Percentiles rank a stretch among this genome's conserved stretches.
phyloP scores from a whole-genome alignment of 2,888 invertebrate species.

The Tetramorium bicarinatum region DNA sequence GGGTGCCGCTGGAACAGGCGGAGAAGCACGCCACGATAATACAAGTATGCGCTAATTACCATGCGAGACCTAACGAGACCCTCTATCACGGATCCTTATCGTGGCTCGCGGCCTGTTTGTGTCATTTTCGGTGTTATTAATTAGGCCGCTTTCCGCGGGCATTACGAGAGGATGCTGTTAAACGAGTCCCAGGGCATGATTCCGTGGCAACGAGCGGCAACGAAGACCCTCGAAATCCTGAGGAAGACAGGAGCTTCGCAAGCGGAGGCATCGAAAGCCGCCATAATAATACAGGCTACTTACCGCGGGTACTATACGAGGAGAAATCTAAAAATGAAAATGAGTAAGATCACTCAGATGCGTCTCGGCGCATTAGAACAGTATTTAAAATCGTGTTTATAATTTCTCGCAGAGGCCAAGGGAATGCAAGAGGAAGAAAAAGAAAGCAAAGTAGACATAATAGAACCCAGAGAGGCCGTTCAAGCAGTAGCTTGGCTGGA shows the following conservation, averaged over 20 bases:
- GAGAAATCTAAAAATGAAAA: slow-evolving; percentile 71
- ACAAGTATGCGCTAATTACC: slow-evolving; percentile 75
- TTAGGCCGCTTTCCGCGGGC: slow-evolving; percentile 81
- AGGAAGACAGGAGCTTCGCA: slow-evolving; percentile 78
- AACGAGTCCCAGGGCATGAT: slow-evolving; percentile 78
- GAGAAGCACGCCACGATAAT: slow-evolving; percentile 79
- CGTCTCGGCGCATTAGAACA: neutral
- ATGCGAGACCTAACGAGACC: neutral
- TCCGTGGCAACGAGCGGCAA: slow-evolving; percentile 81
- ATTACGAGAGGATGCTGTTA: slow-evolving; percentile 79
- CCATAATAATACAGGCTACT: slow-evolving; percentile 78
- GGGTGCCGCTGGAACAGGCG: slow-evolving; percentile 72
- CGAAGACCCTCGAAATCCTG: slow-evolving; percentile 80
- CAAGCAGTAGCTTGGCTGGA: slow-evolving; percentile 80
- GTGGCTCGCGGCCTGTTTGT: slow-evolving; percentile 1
- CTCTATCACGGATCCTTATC: neutral
- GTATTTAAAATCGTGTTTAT: neutral
- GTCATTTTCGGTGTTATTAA: neutral
- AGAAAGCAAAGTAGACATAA: slow-evolving; percentile 14
- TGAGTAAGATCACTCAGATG: slow-evolving; percentile 59
- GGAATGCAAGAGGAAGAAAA: slow-evolving; percentile 38
- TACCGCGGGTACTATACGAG: slow-evolving; percentile 79
- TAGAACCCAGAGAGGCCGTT: slow-evolving; percentile 71
- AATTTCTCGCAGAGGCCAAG: neutral
- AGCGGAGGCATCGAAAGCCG: slow-evolving; percentile 76